Percentiles rank a stretch among this genome's conserved stretches.
Conservation (phyloP, 2,113 vertebrate species). For the Monarcha castaneiventris region DNA sequence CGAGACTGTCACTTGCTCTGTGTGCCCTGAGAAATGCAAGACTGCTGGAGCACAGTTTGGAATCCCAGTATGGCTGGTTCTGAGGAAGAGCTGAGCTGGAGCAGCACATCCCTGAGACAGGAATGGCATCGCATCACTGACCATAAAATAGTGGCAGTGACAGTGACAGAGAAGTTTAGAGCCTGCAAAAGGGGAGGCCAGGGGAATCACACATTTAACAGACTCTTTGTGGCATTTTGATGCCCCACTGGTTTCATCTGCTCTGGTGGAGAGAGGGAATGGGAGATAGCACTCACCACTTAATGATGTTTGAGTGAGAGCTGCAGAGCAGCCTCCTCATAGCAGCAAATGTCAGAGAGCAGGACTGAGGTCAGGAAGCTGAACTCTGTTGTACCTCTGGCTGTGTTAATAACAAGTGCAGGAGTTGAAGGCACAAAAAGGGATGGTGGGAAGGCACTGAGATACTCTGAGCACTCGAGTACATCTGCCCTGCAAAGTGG, state of each 20-base stretch:
- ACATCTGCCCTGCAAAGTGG: neutral
- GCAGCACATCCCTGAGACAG: neutral
- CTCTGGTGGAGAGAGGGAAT: neutral
- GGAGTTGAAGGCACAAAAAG: neutral
- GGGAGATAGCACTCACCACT: neutral
- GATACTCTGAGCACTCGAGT: neutral
- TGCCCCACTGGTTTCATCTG: slow-evolving; percentile 21
- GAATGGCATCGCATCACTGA: neutral
- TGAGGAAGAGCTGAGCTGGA: neutral
- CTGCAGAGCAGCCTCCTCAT: neutral
- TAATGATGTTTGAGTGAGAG: neutral
- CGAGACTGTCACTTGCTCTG: neutral
- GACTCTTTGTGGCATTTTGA: slow-evolving; percentile 13
- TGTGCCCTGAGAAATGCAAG: neutral
- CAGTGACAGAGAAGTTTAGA: neutral
- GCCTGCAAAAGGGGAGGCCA: neutral
- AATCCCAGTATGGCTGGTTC: neutral
- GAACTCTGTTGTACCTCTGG: neutral
- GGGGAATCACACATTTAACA: neutral
- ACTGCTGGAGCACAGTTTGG: neutral
- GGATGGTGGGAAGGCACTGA: neutral
- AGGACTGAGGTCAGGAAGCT: neutral
- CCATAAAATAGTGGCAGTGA: neutral
- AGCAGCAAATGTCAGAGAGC: slow-evolving; percentile 46
- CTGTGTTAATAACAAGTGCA: neutral